These are phyloP conservation scores for Ferdinandea cuprea DNA, from an alignment of 2,888 invertebrate genomes.

Conservation along the genomic window DNA sequence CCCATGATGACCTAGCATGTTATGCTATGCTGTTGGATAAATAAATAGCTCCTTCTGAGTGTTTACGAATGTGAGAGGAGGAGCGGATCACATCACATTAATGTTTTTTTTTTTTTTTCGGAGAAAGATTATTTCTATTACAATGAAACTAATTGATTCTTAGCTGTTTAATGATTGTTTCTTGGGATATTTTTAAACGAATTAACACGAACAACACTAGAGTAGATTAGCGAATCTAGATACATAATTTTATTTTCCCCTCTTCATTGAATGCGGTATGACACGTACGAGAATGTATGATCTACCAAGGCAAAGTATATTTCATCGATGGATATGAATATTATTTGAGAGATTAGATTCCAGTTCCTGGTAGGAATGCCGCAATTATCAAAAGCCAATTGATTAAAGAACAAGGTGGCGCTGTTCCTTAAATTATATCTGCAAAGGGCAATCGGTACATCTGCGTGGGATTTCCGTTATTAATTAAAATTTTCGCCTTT, in stretches of 20 bases:
- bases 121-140: slow-evolving; percentile 26
- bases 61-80: slow-evolving; percentile 22
- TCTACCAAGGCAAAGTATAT: slow-evolving; percentile 9
- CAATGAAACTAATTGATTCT: slow-evolving; percentile 60
- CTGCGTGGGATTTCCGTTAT: slow-evolving; percentile 39
- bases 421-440: slow-evolving; percentile 10
- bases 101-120: neutral
- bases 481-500: slow-evolving; percentile 45
- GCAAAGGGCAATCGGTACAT: slow-evolving; percentile 9
- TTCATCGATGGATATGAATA: slow-evolving; percentile 6
- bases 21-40: slow-evolving; percentile 13
- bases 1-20: neutral
- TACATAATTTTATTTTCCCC: neutral
- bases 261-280: neutral
- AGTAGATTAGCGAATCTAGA: neutral
- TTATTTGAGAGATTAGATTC: slow-evolving; percentile 40
- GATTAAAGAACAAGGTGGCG: slow-evolving; percentile 8
- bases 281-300: neutral
- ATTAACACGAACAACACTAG: slow-evolving; percentile 24
- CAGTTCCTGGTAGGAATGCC: slow-evolving; percentile 22
- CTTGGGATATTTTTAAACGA: slow-evolving; percentile 54
- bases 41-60: slow-evolving; percentile 7
- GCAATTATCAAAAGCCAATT: slow-evolving; percentile 2
- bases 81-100: slow-evolving; percentile 20
- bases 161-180: slow-evolving; percentile 37